Evolutionary conservation across 2,113 vertebrate species (phyloP), one percentile per base, ranked within the genome.

Genomic region (Podarcis raffonei): DNA sequence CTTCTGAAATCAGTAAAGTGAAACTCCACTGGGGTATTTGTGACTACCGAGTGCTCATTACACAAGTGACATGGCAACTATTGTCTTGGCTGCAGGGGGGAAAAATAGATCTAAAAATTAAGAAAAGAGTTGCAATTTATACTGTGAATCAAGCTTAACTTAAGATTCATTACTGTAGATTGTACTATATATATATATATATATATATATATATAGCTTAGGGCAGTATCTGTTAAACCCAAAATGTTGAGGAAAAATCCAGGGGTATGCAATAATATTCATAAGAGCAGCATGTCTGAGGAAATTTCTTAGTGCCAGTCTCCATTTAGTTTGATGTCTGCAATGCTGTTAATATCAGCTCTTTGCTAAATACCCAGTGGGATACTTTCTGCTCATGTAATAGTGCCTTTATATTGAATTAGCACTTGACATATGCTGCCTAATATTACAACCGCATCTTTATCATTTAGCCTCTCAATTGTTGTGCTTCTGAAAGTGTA

Each of bases 81-180:
- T 77, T 78, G 23, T 25, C 39, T 48, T 42, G 25, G n/a, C 18
- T 84, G 42, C 42, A 18, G 57, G 5, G 37, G 57, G 5, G 18
- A 12, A 30, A 39, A 16, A 20, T 20, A 22, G 25, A 20, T 39
- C 5, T 66, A 66, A 86, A 53, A 22, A 3, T 80, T 59, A 57
- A 65, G 76, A 42, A 37, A 79, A 2, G 1, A 87, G 68, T 62
- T 81, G 48, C 85, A 87, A 88, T 86, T 90, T 68, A 11, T 91
- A 42, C 37, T 39, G 0, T 0, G 87, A 77, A 39, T 74, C 88
- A 87, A 86, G 59, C 35, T 69, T 86, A 0, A 0, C 35, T 84
- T 20, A 25, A 48, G 7, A 27, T 35, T 59, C 39, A 78, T 42
- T n/a, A 27, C 59, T 66, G 32, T 5, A 37, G 42, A 76, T 18